phyloP scores from a whole-genome alignment of 2,888 invertebrate species.

The Leistus spinibarbis region DNA sequence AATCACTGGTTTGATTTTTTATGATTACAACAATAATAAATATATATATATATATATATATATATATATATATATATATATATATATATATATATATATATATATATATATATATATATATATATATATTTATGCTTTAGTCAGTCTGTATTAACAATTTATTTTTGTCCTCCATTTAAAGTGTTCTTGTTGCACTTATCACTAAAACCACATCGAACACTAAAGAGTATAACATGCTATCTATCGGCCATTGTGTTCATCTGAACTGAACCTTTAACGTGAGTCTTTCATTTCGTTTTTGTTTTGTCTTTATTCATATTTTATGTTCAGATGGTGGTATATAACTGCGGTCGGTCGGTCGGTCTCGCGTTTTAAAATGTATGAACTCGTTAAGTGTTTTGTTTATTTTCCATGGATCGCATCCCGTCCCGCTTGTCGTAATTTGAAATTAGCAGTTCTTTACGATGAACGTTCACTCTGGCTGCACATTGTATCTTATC shows the following conservation, averaged over 20 bases:
- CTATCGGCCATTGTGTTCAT: background rate
- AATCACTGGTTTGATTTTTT: too few species aligned
- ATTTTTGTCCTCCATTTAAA: too few species aligned
- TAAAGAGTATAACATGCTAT: background rate
- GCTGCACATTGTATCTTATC: constrained; percentile 30
- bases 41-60: too few species aligned
- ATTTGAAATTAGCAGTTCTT: constrained; percentile 34
- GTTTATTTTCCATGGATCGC: constrained; percentile 37
- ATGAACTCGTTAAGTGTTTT: constrained; percentile 32
- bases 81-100: too few species aligned
- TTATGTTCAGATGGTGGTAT: background rate
- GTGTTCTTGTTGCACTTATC: background rate
- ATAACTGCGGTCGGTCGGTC: background rate
- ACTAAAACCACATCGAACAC: background rate
- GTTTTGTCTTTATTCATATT: background rate
- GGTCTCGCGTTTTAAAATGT: constrained; percentile 22
- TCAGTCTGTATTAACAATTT: too few species aligned
- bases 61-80: too few species aligned
- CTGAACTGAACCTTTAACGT: constrained; percentile 1
- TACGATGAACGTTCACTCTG: constrained; percentile 15
- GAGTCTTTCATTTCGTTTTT: constrained; percentile 6
- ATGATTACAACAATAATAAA: too few species aligned
- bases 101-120: too few species aligned
- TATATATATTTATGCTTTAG: too few species aligned
- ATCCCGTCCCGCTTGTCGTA: constrained; percentile 26